phyloP scores from a whole-genome alignment of 2,113 vertebrate genomes.

The Lanius ludovicianus region DNA sequence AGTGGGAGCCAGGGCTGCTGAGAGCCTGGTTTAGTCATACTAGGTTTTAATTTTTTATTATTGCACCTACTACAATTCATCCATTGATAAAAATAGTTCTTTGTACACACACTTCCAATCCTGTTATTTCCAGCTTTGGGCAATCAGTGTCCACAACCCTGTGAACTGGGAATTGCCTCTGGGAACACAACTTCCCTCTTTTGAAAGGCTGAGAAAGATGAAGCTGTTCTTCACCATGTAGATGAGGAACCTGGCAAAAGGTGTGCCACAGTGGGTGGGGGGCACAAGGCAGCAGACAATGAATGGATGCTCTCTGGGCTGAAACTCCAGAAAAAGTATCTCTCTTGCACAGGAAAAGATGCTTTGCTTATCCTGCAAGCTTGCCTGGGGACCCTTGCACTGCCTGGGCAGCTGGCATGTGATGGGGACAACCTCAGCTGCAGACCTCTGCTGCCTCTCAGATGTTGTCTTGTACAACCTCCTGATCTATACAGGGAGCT shows the following conservation, averaged over 20 bases:
- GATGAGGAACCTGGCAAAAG: not conserved
- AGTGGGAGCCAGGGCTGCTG: not conserved
- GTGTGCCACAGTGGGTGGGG: rapidly evolving
- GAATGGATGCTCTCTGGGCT: not conserved
- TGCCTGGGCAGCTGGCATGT: not conserved
- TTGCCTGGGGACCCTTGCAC: not conserved
- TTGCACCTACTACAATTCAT: not conserved
- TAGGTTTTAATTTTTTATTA: constrained; percentile 6
- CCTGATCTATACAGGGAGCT: not conserved
- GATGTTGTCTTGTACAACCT: not conserved
- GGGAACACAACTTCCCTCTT: not conserved
- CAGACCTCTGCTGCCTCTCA: not conserved
- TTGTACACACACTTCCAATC: not conserved
- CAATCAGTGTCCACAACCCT: not conserved
- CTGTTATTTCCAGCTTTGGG: not conserved
- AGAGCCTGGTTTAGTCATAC: not conserved
- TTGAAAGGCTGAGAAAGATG: not conserved
- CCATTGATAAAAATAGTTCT: not conserved
- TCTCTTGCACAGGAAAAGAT: not conserved
- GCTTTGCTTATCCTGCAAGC: not conserved
- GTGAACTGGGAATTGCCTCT: not conserved
- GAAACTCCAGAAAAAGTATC: not conserved
- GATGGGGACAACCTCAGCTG: not conserved
- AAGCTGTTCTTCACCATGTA: not conserved
- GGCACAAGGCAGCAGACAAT: not conserved